A percentile compares a stretch with the other conserved stretches of the same genome.
Evolutionary conservation across 2,888 invertebrate genomes (phyloP).

Genomic region (Mesochorus sp.): DNA sequence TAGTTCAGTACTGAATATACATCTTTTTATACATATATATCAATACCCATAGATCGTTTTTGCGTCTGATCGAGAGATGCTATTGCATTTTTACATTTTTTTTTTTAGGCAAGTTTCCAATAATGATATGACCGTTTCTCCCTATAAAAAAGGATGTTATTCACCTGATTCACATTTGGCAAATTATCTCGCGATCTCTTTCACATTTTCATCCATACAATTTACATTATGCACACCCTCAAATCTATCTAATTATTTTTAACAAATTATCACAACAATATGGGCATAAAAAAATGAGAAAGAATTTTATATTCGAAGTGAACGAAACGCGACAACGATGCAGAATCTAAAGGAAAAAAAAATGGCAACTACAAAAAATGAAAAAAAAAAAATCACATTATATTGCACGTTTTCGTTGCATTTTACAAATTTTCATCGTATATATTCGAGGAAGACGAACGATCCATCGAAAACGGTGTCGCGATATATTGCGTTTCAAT

Average conservation of each 20-base stretch:
- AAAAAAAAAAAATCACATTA: background rate
- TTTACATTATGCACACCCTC: slow-evolving; percentile 46
- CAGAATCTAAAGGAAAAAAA: background rate
- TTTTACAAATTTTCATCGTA: background rate
- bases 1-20: slow-evolving; percentile 3
- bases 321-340: no score
- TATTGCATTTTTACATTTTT: slow-evolving; percentile 17
- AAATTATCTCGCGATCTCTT: background rate
- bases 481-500: background rate
- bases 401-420: background rate
- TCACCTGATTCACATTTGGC: slow-evolving; percentile 8
- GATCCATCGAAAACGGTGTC: slow-evolving; percentile 14
- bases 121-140: slow-evolving; percentile 26
- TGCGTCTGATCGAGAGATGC: slow-evolving; percentile 7
- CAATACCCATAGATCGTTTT: background rate
- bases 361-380: background rate
- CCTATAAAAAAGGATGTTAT: background rate
- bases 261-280: no score
- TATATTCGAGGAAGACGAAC: slow-evolving; percentile 27
- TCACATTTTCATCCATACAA: slow-evolving; percentile 8
- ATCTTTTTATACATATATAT: slow-evolving; percentile 1
- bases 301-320: no score
- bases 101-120: no score
- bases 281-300: background rate
- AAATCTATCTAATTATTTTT: background rate